These are phyloP conservation scores for Merodon equestris DNA, from an alignment of 2,888 invertebrate species.

Conservation along the genomic window DNA sequence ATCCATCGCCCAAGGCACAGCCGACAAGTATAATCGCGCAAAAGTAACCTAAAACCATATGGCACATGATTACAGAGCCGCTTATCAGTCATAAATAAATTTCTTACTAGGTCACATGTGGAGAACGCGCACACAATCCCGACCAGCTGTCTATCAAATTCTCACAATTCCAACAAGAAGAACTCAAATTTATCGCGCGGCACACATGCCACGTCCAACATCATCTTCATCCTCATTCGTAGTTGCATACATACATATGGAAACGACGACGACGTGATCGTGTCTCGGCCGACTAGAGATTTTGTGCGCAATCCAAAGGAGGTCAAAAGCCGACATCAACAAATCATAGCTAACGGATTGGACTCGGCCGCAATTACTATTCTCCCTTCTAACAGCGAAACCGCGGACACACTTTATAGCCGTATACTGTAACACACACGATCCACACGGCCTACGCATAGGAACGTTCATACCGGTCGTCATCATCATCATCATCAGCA, in stretches of 20 bases:
- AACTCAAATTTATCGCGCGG: conserved; percentile 32
- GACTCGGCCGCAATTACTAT: conserved; percentile 55
- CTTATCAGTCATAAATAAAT: conserved; percentile 61
- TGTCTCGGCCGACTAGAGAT: conserved; percentile 14
- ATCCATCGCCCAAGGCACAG: conserved; percentile 1
- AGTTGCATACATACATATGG: no score
- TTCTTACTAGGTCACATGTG: conserved; percentile 58
- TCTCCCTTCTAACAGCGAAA: not conserved
- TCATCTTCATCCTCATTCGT: no score
- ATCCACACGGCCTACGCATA: no score
- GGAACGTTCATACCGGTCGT: no score
- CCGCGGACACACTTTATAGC: no score
- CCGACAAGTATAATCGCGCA: conserved; percentile 12
- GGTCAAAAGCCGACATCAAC: conserved; percentile 66
- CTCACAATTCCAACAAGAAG: conserved; percentile 39
- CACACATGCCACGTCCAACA: not conserved
- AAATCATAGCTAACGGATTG: conserved; percentile 67
- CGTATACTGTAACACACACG: no score
- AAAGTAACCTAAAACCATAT: conserved; percentile 12
- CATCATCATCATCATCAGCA: no score
- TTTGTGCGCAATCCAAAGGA: conserved; percentile 42
- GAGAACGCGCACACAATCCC: conserved; percentile 31
- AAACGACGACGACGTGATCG: not conserved
- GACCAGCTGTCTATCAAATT: conserved; percentile 62
- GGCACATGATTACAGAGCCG: conserved; percentile 38